A percentile compares a stretch with the other conserved stretches of the same genome.
phyloP scores from a whole-genome alignment of 2,797 vertebrate species.

The Enteromius anoplus region DNA sequence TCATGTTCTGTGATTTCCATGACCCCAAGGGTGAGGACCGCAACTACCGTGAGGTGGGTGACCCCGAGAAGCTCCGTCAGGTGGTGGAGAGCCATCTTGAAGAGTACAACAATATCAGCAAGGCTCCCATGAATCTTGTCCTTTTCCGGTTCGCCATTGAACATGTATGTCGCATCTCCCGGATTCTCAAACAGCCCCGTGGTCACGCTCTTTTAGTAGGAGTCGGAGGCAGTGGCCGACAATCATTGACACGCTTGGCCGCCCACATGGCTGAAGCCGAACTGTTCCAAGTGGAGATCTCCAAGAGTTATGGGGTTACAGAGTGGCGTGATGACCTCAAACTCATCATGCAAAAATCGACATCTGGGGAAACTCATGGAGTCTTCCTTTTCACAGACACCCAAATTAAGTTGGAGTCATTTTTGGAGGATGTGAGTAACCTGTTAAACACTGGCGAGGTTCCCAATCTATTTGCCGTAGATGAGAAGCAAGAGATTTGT shows the following conservation, averaged over 20 bases:
- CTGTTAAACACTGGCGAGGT: conserved; percentile 92
- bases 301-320: conserved; percentile 81
- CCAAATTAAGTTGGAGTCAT: conserved; percentile 91
- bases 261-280: conserved; percentile 87
- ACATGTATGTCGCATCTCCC: conserved; percentile 89
- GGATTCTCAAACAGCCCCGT: conserved; percentile 88
- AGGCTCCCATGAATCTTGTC: conserved; percentile 90
- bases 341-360: conserved; percentile 82
- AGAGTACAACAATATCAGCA: conserved; percentile 88
- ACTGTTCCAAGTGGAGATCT: conserved; percentile 89
- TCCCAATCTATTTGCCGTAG: conserved; percentile 86
- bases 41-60: conserved; percentile 81
- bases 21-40: conserved; percentile 85
- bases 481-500: conserved; percentile 90
- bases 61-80: conserved; percentile 77
- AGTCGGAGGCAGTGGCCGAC: conserved; percentile 88
- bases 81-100: conserved; percentile 86
- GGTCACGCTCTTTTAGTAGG: conserved; percentile 90
- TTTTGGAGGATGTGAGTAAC: conserved; percentile 90
- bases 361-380: conserved; percentile 82
- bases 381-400: conserved; percentile 91
- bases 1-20: conserved; percentile 94
- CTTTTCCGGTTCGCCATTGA: conserved; percentile 93
- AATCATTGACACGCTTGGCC: conserved; percentile 88
- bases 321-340: conserved; percentile 92